Evolutionary conservation across 2,888 invertebrate genomes (phyloP), one percentile per base, ranked within the genome.

Genomic region (Andrena hattorfiana): DNA sequence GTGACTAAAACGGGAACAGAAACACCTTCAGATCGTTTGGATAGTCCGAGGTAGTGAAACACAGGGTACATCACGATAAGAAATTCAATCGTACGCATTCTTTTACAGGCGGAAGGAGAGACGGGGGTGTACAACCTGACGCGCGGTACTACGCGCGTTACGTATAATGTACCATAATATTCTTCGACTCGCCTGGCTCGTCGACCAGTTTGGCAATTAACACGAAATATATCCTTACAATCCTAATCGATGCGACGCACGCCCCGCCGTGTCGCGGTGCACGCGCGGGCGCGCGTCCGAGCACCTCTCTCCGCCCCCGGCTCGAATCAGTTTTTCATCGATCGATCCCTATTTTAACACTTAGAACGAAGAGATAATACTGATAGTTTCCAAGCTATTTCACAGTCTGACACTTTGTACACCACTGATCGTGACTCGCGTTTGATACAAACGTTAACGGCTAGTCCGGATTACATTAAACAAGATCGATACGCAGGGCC

Each of bases 291-390:
- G 35, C 69, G 77, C 84, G 71, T 74, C 35, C 56, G 70, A 75
- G 16, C 67, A 79, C 80, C 73, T n/a, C 78, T 82, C 68, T 76
- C 81, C 79, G 81, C 60, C 62, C 66, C 62, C 35, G 67, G 59
- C 54, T 68, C 48, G 5, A 13, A 59, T 13, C 64, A 54, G 66
- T 79, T 77, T 26, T 83, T 83, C 59, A 56, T 85, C 83, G 77
- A 77, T 73, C 59, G 71, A 64, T 35, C 62, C 81, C 42, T 89
- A 87, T 71, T 64, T 70, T 81, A 84, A 87, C 86, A 88, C 74
- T 84, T 84, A 88, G 80, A 80, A 83, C 72, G 74, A 75, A 72
- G 60, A 82, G 75, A 79, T 87, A 89, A 87, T 89, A 87, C 84
- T 87, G 83, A 81, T 83, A 76, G 76, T 62, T 83, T 82, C 71